Base-by-base conservation (phyloP, 2,797 vertebrate genomes). In the Microctenopoma stevenorrisi region DNA sequence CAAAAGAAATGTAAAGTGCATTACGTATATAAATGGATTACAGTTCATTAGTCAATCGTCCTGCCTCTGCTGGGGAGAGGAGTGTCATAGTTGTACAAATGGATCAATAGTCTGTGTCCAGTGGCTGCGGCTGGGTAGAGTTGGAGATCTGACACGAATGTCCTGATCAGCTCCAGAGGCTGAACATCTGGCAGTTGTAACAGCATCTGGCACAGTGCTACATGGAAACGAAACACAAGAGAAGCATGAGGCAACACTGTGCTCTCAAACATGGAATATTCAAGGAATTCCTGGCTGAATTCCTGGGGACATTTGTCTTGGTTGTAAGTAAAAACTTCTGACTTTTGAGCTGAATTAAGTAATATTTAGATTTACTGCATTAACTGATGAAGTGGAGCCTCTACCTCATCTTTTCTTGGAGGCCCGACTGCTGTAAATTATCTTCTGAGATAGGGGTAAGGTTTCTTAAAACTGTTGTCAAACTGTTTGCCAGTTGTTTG, bases 281-380 rank as follows among this genome's bases (percentile, higher is more conserved):
- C 60, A 98, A 95, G 92, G 97, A 98, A 93, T 96, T 93, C 9
- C 87, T 99, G 76, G 95, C 97, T 0, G 97, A 99, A 90, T 96
- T 99, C 91, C 92, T 99, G 79, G 98, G 96, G 47, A 99, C 97
- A 0, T 97, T 97, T 78, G 91, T 98, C 72, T 44, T 99, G 92
- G 95, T 99, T 63, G 98, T 99, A 91, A 98, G 98, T 97, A 83
- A 11, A 7, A 35, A 35, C 15, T 60, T 66, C 40, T 38, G 44
- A 16, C 30, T 50, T 16, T 22, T 44, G 26, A 12, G 12, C n/a
- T 15, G 14, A 26, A 15, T 0, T 46, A 10, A 22, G 7, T 58
- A 64, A 14, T 7, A 14, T 51, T 30, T 14, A 2, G n/a, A 10
- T 22, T 0, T 14, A 28, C 3, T 40, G 15, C 15, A n/a, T 5